phyloP scores from a whole-genome alignment of 2,888 invertebrate species.

The Catocala nupta region DNA sequence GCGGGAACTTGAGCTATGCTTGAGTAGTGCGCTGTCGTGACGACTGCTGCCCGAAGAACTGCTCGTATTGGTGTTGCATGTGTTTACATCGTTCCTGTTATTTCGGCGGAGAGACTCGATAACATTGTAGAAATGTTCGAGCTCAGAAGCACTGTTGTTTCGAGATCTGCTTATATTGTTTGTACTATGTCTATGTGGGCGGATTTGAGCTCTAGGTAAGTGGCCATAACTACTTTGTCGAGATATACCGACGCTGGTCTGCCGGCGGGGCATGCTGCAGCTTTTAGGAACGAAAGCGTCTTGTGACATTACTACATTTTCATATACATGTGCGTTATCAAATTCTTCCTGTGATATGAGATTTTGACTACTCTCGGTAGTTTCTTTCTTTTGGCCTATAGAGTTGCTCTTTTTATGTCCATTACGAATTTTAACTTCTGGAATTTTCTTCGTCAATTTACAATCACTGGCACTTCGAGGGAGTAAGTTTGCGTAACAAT shows the following conservation, averaged over 20 bases:
- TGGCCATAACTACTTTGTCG: conserved; percentile 80
- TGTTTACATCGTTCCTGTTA: conserved; percentile 51
- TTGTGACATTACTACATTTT: conserved; percentile 72
- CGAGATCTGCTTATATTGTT: conserved; percentile 70
- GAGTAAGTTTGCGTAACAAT: conserved; percentile 79
- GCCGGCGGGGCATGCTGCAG: conserved; percentile 83
- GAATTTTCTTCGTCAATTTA: conserved; percentile 71
- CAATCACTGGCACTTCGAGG: conserved; percentile 82
- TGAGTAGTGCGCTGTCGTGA: conserved; percentile 53
- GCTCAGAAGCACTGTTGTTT: conserved; percentile 68
- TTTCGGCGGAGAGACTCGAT: conserved; percentile 73
- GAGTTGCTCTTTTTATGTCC: conserved; percentile 83
- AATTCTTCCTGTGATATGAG: conserved; percentile 78
- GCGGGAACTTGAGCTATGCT: conserved; percentile 50
- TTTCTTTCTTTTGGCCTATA: conserved; percentile 78
- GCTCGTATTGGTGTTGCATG: conserved; percentile 68
- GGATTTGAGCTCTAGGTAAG: conserved; percentile 73
- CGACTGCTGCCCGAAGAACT: conserved; percentile 75
- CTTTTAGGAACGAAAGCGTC: conserved; percentile 77
- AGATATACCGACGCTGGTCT: conserved; percentile 68
- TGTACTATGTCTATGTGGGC: conserved; percentile 72
- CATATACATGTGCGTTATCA: conserved; percentile 79
- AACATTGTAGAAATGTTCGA: conserved; percentile 78
- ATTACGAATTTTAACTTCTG: conserved; percentile 66
- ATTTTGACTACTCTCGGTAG: conserved; percentile 83